These are phyloP conservation scores for Anthonomus grandis DNA, from an alignment of 1,140 invertebrate genomes.

Conservation along the genomic window DNA sequence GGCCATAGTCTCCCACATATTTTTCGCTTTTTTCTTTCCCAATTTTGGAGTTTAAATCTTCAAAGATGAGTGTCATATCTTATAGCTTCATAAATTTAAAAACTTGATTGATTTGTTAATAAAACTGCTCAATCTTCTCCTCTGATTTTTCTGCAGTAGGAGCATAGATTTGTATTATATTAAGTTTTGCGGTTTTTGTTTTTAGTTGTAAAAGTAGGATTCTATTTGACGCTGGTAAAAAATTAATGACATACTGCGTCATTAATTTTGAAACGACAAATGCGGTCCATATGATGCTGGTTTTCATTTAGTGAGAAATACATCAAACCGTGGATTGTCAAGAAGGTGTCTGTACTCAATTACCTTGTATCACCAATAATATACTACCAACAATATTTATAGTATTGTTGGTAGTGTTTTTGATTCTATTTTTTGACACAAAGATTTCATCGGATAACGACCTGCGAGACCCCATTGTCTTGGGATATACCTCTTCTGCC, in stretches of 20 bases:
- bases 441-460: not conserved
- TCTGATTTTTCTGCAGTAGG: not conserved
- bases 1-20: conserved; percentile 14
- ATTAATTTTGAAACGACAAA: too few species aligned
- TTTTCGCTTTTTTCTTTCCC: conserved; percentile 6
- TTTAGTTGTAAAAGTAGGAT: too few species aligned
- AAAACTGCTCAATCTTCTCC: conserved; percentile 1
- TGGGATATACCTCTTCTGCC: not conserved
- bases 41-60: conserved; percentile 13
- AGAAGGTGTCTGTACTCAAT: too few species aligned
- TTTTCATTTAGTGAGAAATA: too few species aligned
- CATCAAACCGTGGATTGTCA: too few species aligned
- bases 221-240: too few species aligned
- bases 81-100: not conserved
- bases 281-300: too few species aligned
- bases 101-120: conserved; percentile 9
- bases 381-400: too few species aligned
- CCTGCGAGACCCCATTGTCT: conserved; percentile 2
- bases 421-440: conserved; percentile 3
- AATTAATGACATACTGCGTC: too few species aligned
- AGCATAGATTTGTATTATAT: not conserved
- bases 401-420: not conserved
- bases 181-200: too few species aligned
- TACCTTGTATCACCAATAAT: too few species aligned
- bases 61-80: conserved; percentile 8